Percentiles rank a stretch among this genome's conserved stretches.
Evolutionary conservation across 2,113 vertebrate species (phyloP).

Genomic region (Mesoclemmys tuberculata): DNA sequence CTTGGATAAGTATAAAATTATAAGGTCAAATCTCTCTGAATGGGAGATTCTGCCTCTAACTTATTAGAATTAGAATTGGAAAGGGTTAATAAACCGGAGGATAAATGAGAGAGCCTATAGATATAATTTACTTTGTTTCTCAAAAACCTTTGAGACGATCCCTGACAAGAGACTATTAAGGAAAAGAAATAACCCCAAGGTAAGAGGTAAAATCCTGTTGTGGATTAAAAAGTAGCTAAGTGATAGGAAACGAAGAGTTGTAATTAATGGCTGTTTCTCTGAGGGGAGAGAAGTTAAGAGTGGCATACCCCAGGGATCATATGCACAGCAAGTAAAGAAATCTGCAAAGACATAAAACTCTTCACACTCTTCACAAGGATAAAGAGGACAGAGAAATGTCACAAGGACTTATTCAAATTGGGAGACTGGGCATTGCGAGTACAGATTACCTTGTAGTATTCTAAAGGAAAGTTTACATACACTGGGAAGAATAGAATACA

Average conservation of each 20-base stretch:
- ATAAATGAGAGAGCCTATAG: background rate
- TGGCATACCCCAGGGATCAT: slow-evolving; percentile 46
- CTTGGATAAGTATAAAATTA: background rate
- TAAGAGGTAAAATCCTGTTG: slow-evolving; percentile 67
- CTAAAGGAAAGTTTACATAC: background rate
- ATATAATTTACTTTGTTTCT: slow-evolving; percentile 38
- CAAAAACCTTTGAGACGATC: slow-evolving; percentile 47
- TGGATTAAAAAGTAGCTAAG: slow-evolving; percentile 69
- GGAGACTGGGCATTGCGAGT: background rate
- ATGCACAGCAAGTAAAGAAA: slow-evolving; percentile 43
- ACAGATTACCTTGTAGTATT: background rate
- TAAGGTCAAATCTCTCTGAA: background rate
- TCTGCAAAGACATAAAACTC: background rate
- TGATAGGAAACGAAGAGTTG: slow-evolving; percentile 62
- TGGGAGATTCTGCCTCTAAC: background rate
- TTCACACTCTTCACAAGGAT: background rate
- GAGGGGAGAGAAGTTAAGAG: slow-evolving; percentile 54
- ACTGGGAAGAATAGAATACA: background rate
- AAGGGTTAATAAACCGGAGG: background rate
- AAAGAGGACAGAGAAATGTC: slow-evolving; percentile 3
- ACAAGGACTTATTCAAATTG: background rate
- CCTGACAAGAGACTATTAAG: slow-evolving; percentile 55
- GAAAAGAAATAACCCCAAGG: slow-evolving; percentile 57
- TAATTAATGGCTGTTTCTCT: slow-evolving; percentile 55
- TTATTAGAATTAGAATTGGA: slow-evolving; percentile 25